phyloP scores from a whole-genome alignment of 1,140 invertebrate genomes.

The Trichomalopsis sarcophagae region DNA sequence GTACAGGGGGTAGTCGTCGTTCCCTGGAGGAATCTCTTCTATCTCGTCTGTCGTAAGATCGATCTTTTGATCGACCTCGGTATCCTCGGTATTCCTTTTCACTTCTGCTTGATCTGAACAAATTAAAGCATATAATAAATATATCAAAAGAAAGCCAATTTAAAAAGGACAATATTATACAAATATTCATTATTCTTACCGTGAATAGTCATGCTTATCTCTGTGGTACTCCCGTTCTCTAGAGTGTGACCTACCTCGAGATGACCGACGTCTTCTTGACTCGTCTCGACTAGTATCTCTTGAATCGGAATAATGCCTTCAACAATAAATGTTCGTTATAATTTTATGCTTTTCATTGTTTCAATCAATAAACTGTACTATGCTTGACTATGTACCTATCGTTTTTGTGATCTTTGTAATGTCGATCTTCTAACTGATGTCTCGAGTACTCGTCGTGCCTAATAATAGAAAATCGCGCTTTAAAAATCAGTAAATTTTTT shows the following conservation, averaged over 20 bases:
- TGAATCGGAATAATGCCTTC: slow-evolving; percentile 7
- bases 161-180: background rate
- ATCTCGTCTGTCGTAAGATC: background rate
- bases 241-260: slow-evolving; percentile 11
- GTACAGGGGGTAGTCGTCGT: background rate
- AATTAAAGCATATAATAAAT: background rate
- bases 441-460: slow-evolving; percentile 5
- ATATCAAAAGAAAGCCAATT: background rate
- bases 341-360: background rate
- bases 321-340: background rate
- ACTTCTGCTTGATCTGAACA: background rate
- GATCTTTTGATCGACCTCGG: background rate
- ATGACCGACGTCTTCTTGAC: slow-evolving; percentile 10
- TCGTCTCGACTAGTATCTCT: background rate
- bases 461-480: background rate
- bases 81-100: slow-evolving; percentile 34
- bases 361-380: background rate
- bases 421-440: slow-evolving; percentile 7
- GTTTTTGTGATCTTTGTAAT: slow-evolving; percentile 30
- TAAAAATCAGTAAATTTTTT: background rate
- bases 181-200: slow-evolving; percentile 12
- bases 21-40: slow-evolving; percentile 1
- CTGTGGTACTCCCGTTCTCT: slow-evolving; percentile 28
- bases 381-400: background rate
- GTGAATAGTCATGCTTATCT: slow-evolving; percentile 13